A percentile compares a stretch with the other conserved stretches of the same genome.
Conservation (phyloP, 2,888 invertebrate species). For the Palloptera scutellata region DNA sequence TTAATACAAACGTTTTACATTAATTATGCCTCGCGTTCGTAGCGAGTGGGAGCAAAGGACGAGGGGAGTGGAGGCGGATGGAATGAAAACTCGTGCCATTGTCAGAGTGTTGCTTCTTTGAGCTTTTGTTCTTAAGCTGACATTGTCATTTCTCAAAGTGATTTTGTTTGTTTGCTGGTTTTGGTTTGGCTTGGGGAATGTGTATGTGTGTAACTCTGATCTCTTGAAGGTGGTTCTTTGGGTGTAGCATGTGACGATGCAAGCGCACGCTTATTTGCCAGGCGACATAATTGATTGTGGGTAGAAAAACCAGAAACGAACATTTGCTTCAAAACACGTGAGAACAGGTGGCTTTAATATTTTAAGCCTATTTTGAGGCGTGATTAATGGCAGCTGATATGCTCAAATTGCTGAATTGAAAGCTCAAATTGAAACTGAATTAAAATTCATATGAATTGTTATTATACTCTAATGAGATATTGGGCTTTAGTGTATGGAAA, state of each 20-base stretch:
- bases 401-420: not conserved
- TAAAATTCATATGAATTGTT: too few species aligned
- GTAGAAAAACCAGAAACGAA: not conserved
- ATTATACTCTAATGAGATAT: too few species aligned
- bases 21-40: not conserved
- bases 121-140: not conserved
- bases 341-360: conserved; percentile 5
- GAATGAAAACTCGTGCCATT: not conserved
- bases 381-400: conserved; percentile 1
- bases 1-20: conserved; percentile 5
- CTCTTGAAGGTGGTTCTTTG: not conserved
- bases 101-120: not conserved
- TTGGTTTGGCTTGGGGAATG: not conserved
- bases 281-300: not conserved
- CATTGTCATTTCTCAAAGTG: conserved; percentile 4
- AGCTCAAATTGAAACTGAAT: not conserved
- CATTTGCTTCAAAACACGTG: not conserved
- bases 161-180: not conserved
- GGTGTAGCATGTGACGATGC: not conserved
- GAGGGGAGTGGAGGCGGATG: not conserved
- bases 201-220: not conserved
- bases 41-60: not conserved
- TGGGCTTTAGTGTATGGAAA: too few species aligned
- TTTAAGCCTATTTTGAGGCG: conserved; percentile 8
- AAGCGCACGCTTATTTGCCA: not conserved